Percentiles rank a stretch among this genome's conserved stretches.
phyloP scores from a whole-genome alignment of 2,888 invertebrate species.

The Zhuqinia jingwanae region DNA sequence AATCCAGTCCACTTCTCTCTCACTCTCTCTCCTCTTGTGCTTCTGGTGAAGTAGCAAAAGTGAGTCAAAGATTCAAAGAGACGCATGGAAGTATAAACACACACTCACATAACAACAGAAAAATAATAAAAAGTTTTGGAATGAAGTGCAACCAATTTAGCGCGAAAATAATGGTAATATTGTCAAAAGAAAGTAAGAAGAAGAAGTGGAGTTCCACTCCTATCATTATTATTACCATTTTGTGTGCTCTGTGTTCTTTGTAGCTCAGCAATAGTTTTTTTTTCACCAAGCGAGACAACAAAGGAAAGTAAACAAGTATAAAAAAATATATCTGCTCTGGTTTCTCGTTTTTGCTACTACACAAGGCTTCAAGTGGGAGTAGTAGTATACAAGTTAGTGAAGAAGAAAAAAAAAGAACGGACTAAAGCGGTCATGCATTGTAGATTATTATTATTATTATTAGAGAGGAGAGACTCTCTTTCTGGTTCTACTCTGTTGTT shows the following conservation, averaged over 20 bases:
- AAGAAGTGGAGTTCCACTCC: constrained; percentile 22
- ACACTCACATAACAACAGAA: too few species aligned
- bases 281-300: too few species aligned
- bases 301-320: too few species aligned
- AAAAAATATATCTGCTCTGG: too few species aligned
- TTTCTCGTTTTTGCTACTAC: too few species aligned
- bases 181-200: too few species aligned
- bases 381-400: background rate
- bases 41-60: background rate
- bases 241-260: constrained; percentile 11
- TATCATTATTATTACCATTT: constrained; percentile 28
- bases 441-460: constrained; percentile 10
- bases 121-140: constrained; percentile 23
- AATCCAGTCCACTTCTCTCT: background rate
- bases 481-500: too few species aligned
- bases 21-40: too few species aligned
- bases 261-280: constrained; percentile 3
- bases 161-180: constrained; percentile 48
- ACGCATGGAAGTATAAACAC: too few species aligned
- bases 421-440: constrained; percentile 33
- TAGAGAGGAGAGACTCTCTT: too few species aligned
- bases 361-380: too few species aligned
- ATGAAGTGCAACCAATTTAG: constrained; percentile 23
- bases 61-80: too few species aligned
- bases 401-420: background rate